Evolutionary conservation across 2,888 invertebrate species (phyloP).

Genomic region (Aethes cnicana): DNA sequence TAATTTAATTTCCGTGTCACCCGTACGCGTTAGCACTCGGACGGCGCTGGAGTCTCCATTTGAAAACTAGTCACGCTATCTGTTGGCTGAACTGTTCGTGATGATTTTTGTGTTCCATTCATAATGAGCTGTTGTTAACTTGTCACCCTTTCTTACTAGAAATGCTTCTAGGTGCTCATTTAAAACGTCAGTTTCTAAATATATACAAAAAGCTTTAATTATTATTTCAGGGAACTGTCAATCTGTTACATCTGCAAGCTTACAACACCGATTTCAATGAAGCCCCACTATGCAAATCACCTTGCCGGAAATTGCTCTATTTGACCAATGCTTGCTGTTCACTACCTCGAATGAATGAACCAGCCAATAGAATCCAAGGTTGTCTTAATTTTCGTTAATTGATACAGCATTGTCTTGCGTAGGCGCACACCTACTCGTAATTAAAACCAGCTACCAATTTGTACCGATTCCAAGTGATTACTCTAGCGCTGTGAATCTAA

Average conservation of each 20-base stretch:
- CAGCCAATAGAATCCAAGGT: too few relatives aligned
- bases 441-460: constrained; percentile 23
- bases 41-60: constrained; percentile 1
- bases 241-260: too few relatives aligned
- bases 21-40: constrained; percentile 13
- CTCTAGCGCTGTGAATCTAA: constrained; percentile 63
- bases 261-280: too few relatives aligned
- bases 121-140: constrained; percentile 1
- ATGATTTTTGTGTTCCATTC: background rate
- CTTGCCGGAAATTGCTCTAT: too few relatives aligned
- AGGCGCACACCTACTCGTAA: constrained; percentile 11
- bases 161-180: too few relatives aligned
- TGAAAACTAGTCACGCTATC: constrained; percentile 4
- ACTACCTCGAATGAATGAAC: too few relatives aligned
- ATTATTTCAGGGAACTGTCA: too few relatives aligned
- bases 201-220: too few relatives aligned
- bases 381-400: background rate
- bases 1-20: constrained; percentile 23
- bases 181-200: too few relatives aligned
- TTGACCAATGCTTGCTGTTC: too few relatives aligned
- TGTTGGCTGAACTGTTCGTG: constrained; percentile 1
- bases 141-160: too few relatives aligned
- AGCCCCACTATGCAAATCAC: too few relatives aligned
- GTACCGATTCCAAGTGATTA: constrained; percentile 40
- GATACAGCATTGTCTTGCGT: background rate